Conservation (phyloP, 2,888 invertebrate genomes). For the Eudemis profundana region DNA sequence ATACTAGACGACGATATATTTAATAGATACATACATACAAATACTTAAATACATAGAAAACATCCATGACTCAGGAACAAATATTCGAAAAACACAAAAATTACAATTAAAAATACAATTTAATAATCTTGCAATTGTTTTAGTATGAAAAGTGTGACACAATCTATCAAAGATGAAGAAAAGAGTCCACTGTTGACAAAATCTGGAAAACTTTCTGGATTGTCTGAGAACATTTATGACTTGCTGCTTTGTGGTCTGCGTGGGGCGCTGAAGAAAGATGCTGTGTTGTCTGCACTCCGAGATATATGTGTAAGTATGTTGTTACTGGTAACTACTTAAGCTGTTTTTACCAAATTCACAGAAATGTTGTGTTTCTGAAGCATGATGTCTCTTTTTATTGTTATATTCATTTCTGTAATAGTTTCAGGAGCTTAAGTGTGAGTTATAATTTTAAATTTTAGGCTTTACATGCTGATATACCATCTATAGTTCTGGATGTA, state of each 20-base stretch:
- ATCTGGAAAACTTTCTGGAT: conserved; percentile 86
- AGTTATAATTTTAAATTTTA: too few relatives aligned
- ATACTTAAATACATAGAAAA: too few relatives aligned
- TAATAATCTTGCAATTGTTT: conserved; percentile 51
- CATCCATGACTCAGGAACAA: too few relatives aligned
- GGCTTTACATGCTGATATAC: conserved; percentile 91
- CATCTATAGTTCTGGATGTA: conserved; percentile 93
- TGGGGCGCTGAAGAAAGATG: conserved; percentile 92
- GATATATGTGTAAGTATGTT: conserved; percentile 89
- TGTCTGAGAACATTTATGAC: conserved; percentile 92
- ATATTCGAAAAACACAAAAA: too few relatives aligned
- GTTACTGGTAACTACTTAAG: too few relatives aligned
- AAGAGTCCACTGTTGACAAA: conserved; percentile 87
- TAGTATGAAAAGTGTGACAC: conserved; percentile 88
- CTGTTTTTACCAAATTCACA: background rate
- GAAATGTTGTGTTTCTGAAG: background rate
- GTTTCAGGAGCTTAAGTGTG: too few relatives aligned
- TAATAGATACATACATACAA: too few relatives aligned
- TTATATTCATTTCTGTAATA: too few relatives aligned
- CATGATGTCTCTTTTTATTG: too few relatives aligned
- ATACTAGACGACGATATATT: too few relatives aligned
- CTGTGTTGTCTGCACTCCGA: conserved; percentile 88
- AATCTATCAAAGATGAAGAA: conserved; percentile 87
- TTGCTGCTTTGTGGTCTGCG: conserved; percentile 91
- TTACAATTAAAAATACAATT: background rate